Base-by-base conservation (phyloP, 2,113 vertebrate species). In the Pelobates fuscus region DNA sequence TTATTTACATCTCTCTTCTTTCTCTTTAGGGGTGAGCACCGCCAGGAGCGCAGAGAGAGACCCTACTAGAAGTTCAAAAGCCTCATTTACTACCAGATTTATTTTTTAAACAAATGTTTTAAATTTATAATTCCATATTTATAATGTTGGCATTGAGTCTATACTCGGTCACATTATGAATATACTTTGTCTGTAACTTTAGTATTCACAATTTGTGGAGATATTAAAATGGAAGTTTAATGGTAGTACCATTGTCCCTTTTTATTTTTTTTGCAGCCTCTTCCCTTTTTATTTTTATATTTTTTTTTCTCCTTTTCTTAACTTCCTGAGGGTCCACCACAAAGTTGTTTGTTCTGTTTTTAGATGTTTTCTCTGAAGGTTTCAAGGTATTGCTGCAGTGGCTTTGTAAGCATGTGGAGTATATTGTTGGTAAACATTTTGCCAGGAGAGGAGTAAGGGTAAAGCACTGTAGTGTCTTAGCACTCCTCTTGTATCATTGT, bases 41-140 rank as follows among this genome's bases (percentile, higher is more conserved):
- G 95, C 66, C 94, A 94, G 88, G 95, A 97, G 54, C 94, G 94
- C 84, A 87, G 95, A 85, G 95, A 96, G 61, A 83, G 94, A 83
- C 95, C 95, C 78, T 96, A 95, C 87, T 95, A 89, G 89, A 81
- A 81, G 32, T 79, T 72, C 80, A n/a, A 82, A 79, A 79, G 84
- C 92, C 89, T 88, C 90, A 85, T 86, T 91, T 91, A 86, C 87
- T 90, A 91, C 89, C 91, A 94, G 90, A 94, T 91, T 93, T 90
- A 87, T 92, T 92, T 96, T 96, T 96, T 95, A 93, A 94, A 84
- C 88, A 91, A 77, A 89, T 81, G 91, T 89, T 95, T 95, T 95
- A 95, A 93, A 95, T 94, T 95, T 96, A 92, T 95, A 93, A 93
- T 94, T 95, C 92, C 92, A 89, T 94, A 91, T 92, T 92, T 91